Percentiles rank a stretch among this genome's conserved stretches.
These are phyloP conservation scores for Nymphalis c-album DNA, from an alignment of 2,888 invertebrate genomes.

Conservation along the genomic window DNA sequence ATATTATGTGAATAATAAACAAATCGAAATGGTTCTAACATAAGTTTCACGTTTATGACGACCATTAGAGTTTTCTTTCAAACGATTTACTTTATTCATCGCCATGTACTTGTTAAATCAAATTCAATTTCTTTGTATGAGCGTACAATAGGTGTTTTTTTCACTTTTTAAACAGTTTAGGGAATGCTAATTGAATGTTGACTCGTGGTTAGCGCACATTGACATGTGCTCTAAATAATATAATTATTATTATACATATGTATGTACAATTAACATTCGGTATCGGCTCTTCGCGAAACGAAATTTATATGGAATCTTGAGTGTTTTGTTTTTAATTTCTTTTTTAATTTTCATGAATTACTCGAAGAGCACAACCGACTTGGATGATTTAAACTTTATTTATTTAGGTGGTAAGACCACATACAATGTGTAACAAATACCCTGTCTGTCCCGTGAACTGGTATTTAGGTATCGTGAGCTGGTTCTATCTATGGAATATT, in stretches of 20 bases:
- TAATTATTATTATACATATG: too few species aligned
- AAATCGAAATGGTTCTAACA: slow-evolving; percentile 22
- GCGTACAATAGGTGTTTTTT: not conserved
- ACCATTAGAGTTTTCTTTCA: slow-evolving; percentile 20
- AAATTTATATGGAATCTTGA: too few species aligned
- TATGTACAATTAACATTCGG: not conserved
- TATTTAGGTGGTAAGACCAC: too few species aligned
- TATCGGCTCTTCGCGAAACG: too few species aligned
- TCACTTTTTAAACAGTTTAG: not conserved
- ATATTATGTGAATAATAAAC: slow-evolving; percentile 18
- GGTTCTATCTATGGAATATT: too few species aligned
- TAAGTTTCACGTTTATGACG: slow-evolving; percentile 25
- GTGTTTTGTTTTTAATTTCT: too few species aligned
- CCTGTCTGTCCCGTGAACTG: too few species aligned
- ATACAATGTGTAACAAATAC: too few species aligned
- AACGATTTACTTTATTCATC: slow-evolving; percentile 23
- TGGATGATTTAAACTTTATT: too few species aligned
- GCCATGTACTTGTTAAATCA: slow-evolving; percentile 6
- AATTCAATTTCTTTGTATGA: not conserved
- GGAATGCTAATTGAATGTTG: not conserved
- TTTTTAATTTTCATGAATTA: too few species aligned
- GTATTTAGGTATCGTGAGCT: too few species aligned
- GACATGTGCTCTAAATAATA: not conserved
- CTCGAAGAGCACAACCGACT: too few species aligned
- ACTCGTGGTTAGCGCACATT: not conserved